These are phyloP conservation scores for Rhinichthys osculus DNA, from an alignment of 2,797 vertebrate genomes.

Conservation along the genomic window DNA sequence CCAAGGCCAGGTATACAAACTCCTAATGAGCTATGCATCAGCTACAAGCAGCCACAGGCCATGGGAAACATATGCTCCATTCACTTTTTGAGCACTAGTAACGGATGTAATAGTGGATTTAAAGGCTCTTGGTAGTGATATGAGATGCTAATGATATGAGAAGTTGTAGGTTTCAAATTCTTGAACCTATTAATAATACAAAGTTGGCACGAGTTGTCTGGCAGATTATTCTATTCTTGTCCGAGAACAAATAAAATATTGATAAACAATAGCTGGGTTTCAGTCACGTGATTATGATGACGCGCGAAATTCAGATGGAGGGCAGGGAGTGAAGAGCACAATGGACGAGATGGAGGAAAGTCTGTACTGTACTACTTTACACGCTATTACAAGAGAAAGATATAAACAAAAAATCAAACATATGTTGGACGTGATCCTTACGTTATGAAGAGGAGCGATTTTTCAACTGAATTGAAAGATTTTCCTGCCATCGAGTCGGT, in stretches of 20 bases:
- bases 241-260: not conserved
- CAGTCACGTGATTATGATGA: too few species aligned
- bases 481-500: too few species aligned
- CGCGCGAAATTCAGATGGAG: too few species aligned
- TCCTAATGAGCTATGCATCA: slow-evolving; percentile 53
- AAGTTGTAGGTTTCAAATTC: not conserved
- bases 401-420: too few species aligned
- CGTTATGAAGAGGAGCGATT: too few species aligned
- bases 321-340: too few species aligned
- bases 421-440: too few species aligned
- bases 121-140: not conserved
- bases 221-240: not conserved
- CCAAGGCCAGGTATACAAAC: slow-evolving; percentile 58
- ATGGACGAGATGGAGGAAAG: too few species aligned
- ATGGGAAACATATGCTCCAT: slow-evolving; percentile 28
- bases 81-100: not conserved
- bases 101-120: not conserved
- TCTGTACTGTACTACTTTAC: too few species aligned
- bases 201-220: not conserved
- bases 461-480: too few species aligned
- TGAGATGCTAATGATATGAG: not conserved
- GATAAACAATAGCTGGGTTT: too few species aligned
- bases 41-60: slow-evolving; percentile 38
- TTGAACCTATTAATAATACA: not conserved
- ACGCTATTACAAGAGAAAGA: too few species aligned